Percentiles rank a stretch among this genome's conserved stretches.
Conservation (phyloP, 2,113 vertebrate genomes). For the Mirza zaza region DNA sequence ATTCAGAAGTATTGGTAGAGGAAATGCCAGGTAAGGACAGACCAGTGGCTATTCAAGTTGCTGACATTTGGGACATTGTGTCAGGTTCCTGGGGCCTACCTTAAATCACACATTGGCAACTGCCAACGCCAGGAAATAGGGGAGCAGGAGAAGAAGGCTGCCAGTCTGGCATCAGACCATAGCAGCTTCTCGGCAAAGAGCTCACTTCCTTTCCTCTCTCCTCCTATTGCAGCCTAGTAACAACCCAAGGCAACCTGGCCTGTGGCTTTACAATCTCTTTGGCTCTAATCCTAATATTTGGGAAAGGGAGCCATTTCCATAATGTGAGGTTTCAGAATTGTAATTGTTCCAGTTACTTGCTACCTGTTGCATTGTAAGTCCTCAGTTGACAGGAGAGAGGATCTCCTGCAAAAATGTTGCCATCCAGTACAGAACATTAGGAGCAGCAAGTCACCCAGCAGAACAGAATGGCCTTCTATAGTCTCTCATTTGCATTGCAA, state of each 20-base stretch:
- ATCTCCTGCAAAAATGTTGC: neutral
- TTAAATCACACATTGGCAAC: neutral
- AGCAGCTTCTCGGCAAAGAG: neutral
- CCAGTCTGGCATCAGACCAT: neutral
- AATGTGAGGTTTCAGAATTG: neutral
- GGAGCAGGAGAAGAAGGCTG: neutral
- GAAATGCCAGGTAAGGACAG: neutral
- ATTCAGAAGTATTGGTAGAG: neutral
- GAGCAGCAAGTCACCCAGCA: neutral
- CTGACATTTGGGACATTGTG: neutral
- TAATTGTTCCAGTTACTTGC: neutral
- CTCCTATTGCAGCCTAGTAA: neutral
- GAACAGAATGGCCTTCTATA: neutral
- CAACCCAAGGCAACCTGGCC: neutral
- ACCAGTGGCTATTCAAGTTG: neutral
- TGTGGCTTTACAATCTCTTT: neutral
- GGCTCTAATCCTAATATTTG: neutral
- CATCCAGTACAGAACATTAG: neutral
- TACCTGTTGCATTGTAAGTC: neutral
- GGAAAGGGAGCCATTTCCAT: neutral
- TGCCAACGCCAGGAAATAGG: neutral
- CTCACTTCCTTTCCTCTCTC: neutral
- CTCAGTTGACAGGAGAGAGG: neutral
- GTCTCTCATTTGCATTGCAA: neutral
- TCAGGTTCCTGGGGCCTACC: neutral